phyloP scores from a whole-genome alignment of 2,888 invertebrate species.

The Camponotus fellah region DNA sequence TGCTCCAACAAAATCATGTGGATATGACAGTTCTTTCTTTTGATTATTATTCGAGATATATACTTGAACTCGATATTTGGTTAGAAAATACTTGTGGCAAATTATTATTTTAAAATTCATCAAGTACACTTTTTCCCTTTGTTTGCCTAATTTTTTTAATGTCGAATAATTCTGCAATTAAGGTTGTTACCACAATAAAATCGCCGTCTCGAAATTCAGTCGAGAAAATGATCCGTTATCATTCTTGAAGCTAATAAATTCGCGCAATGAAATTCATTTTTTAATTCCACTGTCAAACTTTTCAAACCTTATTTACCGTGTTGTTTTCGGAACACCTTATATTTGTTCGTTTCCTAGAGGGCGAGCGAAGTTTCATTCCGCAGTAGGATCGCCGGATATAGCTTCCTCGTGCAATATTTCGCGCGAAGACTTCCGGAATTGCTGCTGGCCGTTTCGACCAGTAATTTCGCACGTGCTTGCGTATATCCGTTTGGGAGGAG shows the following conservation, averaged over 20 bases:
- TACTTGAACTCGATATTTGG: background rate
- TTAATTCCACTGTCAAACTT: background rate
- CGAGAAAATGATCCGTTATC: background rate
- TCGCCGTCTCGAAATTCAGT: background rate
- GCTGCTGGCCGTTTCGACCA: conserved; percentile 11
- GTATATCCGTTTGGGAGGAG: conserved; percentile 49
- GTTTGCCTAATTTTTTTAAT: background rate
- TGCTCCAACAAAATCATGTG: conserved; percentile 21
- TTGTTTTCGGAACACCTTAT: conserved; percentile 33
- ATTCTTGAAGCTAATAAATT: background rate
- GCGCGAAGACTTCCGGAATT: conserved; percentile 30
- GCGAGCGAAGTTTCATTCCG: conserved; percentile 39
- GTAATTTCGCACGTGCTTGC: conserved; percentile 32
- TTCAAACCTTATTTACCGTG: background rate
- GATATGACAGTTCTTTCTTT: background rate
- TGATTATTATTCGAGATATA: background rate
- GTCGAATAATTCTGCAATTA: background rate
- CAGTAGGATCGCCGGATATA: conserved; percentile 12
- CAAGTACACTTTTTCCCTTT: background rate
- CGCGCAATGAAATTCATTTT: background rate
- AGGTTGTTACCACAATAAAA: background rate
- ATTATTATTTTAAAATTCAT: background rate
- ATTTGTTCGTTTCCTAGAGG: conserved; percentile 21
- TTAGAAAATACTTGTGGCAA: background rate
- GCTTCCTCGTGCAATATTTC: conserved; percentile 42